Percentiles rank a stretch among this genome's conserved stretches.
Conservation (phyloP, 2,797 vertebrate species). For the Siniperca scherzeri region DNA sequence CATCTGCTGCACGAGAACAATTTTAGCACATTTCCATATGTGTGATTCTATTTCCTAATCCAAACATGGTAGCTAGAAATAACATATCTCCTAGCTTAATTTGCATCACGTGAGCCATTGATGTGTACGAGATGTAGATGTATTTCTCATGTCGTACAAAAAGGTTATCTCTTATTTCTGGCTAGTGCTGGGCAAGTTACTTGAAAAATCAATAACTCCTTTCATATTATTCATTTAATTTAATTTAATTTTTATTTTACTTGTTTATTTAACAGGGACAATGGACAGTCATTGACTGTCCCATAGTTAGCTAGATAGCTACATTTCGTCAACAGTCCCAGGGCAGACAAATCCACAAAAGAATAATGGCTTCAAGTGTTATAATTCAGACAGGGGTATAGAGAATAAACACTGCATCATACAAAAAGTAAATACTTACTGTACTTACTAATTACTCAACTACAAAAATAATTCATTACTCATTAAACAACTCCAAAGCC, state of each 20-base stretch:
- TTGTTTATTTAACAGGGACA: no score
- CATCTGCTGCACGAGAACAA: background rate
- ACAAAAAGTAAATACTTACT: background rate
- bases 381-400: no score
- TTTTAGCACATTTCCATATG: background rate
- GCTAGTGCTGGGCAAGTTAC: background rate
- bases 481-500: background rate
- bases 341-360: no score
- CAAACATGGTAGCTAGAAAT: background rate
- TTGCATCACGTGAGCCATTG: background rate
- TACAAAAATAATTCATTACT: background rate
- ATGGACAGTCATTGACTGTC: no score
- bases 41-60: background rate
- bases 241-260: no score
- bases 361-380: no score
- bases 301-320: no score
- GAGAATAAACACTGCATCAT: no score
- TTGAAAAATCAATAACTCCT: background rate
- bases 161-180: background rate
- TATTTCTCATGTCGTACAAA: background rate
- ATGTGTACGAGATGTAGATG: background rate
- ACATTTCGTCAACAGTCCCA: no score
- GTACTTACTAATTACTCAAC: background rate
- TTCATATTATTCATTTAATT: background rate
- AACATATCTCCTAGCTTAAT: background rate